Base-by-base conservation (phyloP, 1,140 invertebrate genomes). In the Sinonovacula constricta region DNA sequence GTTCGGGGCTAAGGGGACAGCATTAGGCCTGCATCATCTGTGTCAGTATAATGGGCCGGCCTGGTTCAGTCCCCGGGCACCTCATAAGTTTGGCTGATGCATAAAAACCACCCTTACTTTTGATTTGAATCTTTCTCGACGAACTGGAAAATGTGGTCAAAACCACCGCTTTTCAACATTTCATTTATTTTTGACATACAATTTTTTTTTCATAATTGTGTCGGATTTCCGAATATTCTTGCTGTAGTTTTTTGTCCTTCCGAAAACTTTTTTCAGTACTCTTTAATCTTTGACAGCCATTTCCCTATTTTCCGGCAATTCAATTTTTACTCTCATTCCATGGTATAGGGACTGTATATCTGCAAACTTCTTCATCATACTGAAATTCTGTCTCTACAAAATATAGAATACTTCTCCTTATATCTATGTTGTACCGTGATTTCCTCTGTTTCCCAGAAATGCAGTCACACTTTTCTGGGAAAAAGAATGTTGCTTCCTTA, bases 291-390 rank as follows among this genome's bases (percentile, higher is more conserved):
- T 60, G 24, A 12, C 36, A 18, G 75, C 63, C 2, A 15, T 28
- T 3, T 39, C 54, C n/a, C 39, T 71, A 31, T 71, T 79, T 18
- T 53, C 28, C 7, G 22, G 4, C 51, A 81, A 65, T 30, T 63
- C 3, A n/a, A 12, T 12, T n/a, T 53, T 69, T 54, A 22, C 66
- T 45, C 0, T 54, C 45, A n/a, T 78, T 81, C 80, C 72, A 78
- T 15, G 80, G 80, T 24, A 81, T 78, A 28, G 36, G 12, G 1
- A 81, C 74, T 26, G 15, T 18, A 24, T 81, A 81, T 30, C 53
- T 28, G 30, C 33, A 22, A 28, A 53, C 18, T 14, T 36, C 22
- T n/a, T 10, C 24, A 54, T 74, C 30, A 22, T 33, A 49, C 7
- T n/a, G 28, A 4, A n/a, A 22, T 22, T 65, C 49, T 33, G 28